Conservation (phyloP, 2,113 vertebrate genomes). For the Heteronetta atricapilla region DNA sequence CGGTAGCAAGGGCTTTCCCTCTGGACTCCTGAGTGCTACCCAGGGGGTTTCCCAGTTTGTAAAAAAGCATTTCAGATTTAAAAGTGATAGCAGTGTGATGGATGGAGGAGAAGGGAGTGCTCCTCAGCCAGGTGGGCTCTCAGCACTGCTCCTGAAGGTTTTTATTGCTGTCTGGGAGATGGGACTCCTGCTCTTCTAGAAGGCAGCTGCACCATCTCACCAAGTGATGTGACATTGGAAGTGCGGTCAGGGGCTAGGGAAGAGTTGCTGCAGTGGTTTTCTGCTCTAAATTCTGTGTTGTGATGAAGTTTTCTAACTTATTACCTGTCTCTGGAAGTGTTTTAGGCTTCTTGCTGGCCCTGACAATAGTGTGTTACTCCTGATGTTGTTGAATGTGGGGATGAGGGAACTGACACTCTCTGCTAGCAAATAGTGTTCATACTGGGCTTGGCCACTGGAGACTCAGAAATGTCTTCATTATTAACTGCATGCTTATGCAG, state of each 20-base stretch:
- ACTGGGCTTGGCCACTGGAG: neutral
- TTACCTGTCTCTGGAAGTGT: accelerated
- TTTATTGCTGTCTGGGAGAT: neutral
- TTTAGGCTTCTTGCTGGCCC: neutral
- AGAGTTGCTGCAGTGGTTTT: neutral
- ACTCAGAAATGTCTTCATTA: neutral
- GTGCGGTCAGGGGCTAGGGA: neutral
- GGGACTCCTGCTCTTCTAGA: neutral
- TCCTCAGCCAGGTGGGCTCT: neutral
- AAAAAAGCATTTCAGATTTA: neutral
- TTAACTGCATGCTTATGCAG: neutral
- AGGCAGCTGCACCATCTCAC: neutral
- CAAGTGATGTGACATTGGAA: neutral
- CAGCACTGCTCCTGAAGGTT: neutral
- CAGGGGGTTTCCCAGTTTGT: neutral
- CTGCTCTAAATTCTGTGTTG: neutral
- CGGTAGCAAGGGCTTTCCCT: neutral
- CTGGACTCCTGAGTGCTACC: neutral
- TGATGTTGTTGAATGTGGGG: neutral
- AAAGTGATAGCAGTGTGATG: neutral
- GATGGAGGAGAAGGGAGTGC: neutral
- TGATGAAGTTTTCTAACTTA: neutral
- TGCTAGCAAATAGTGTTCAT: neutral
- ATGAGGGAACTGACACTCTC: neutral
- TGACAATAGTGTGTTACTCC: neutral